Evolutionary conservation across 1,140 invertebrate genomes (phyloP).

Genomic region (Globodera ellingtonae): DNA sequence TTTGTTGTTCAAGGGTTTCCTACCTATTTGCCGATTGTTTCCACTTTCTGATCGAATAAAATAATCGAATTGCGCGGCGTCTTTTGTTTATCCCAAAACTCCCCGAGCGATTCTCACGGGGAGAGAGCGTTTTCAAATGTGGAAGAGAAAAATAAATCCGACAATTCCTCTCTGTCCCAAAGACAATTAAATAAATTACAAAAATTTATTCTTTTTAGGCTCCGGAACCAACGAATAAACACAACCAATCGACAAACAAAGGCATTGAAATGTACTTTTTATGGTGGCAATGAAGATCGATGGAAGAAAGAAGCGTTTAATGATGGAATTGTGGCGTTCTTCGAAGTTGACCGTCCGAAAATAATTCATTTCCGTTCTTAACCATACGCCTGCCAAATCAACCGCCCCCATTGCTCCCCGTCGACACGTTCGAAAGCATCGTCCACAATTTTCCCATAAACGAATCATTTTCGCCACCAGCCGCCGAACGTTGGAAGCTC

Average conservation of each 20-base stretch:
- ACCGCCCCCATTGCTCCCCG: background rate
- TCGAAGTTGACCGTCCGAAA: background rate
- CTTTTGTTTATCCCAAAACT: background rate
- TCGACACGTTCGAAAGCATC: background rate
- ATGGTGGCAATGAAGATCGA: background rate
- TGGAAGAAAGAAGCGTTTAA: background rate
- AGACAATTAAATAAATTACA: too few relatives aligned
- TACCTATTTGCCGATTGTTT: too few relatives aligned
- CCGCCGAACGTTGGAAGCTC: constrained; percentile 5
- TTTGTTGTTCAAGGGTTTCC: too few relatives aligned
- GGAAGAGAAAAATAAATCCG: too few relatives aligned
- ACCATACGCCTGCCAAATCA: background rate
- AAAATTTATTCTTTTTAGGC: too few relatives aligned
- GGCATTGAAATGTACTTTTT: background rate
- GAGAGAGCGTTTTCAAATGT: too few relatives aligned
- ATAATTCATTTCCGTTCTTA: background rate
- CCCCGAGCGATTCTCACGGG: too few relatives aligned
- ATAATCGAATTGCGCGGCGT: background rate
- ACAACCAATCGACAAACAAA: background rate
- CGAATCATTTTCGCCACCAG: constrained; percentile 4
- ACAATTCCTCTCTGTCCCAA: too few relatives aligned
- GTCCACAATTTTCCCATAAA: constrained; percentile 8
- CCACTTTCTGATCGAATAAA: too few relatives aligned
- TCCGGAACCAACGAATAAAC: too few relatives aligned
- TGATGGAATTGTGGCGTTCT: background rate